A percentile compares a stretch with the other conserved stretches of the same genome.
These are phyloP conservation scores for Pachyramphus minor DNA, from an alignment of 2,113 vertebrate genomes.

Conservation along the genomic window DNA sequence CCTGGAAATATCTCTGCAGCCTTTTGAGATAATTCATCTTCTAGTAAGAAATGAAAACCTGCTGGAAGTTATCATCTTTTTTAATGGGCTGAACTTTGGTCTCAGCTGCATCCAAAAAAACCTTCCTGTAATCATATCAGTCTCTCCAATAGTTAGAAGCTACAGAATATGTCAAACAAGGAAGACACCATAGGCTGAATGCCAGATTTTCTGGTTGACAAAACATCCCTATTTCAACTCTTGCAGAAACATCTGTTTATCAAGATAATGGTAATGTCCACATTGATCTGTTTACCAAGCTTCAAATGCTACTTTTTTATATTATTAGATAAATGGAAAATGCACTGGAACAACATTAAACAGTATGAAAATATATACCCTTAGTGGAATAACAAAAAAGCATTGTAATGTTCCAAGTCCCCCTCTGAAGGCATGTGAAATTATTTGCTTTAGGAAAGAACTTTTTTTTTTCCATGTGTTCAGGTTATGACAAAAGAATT, in stretches of 20 bases:
- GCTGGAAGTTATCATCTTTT: not conserved
- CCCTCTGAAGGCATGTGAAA: not conserved
- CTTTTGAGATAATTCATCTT: not conserved
- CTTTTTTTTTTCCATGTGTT: not conserved
- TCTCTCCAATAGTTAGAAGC: not conserved
- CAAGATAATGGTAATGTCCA: not conserved
- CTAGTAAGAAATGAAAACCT: not conserved
- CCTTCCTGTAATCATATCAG: not conserved
- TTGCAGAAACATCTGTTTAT: slow-evolving; percentile 19
- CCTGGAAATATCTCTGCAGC: not conserved
- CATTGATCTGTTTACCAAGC: not conserved
- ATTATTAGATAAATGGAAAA: not conserved
- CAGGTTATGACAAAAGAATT: not conserved
- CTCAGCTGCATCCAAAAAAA: not conserved
- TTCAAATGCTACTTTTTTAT: not conserved
- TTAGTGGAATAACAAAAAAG: not conserved
- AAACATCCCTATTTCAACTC: not conserved
- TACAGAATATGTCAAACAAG: not conserved
- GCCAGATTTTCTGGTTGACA: not conserved
- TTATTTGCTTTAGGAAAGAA: not conserved
- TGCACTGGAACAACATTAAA: not conserved
- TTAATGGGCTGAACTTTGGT: not conserved
- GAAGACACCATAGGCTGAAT: not conserved
- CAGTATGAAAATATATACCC: not conserved
- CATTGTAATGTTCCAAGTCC: not conserved